A percentile compares a stretch with the other conserved stretches of the same genome.
Conservation (phyloP, 2,888 invertebrate species). For the Leptinotarsa juncta region DNA sequence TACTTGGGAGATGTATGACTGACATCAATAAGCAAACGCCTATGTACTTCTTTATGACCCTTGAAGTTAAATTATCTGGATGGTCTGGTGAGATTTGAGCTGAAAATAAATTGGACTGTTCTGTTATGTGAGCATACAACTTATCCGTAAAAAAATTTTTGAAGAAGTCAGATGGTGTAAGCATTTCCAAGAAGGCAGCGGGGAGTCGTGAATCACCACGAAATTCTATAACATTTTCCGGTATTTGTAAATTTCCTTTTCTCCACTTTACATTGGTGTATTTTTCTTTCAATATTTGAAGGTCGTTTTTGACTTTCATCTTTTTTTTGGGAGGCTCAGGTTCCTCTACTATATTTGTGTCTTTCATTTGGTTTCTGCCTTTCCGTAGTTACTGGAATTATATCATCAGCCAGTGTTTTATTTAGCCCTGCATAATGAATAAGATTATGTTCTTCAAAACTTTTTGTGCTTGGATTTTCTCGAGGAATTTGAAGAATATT, state of each 20-base stretch:
- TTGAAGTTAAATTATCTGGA: constrained; percentile 21
- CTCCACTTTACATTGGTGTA: too few relatives aligned
- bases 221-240: too few relatives aligned
- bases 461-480: constrained; percentile 10
- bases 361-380: constrained; percentile 19
- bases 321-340: constrained; percentile 23
- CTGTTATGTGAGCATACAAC: not conserved
- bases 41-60: constrained; percentile 25
- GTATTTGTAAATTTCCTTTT: too few relatives aligned
- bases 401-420: constrained; percentile 18
- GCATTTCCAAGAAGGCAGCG: constrained; percentile 15
- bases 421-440: constrained; percentile 9
- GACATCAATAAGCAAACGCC: constrained; percentile 29
- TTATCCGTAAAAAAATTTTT: not conserved
- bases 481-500: constrained; percentile 12
- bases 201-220: too few relatives aligned
- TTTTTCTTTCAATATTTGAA: not conserved
- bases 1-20: constrained; percentile 29
- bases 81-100: constrained; percentile 5
- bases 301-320: too few relatives aligned
- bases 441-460: not conserved
- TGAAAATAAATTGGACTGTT: not conserved
- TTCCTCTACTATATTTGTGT: constrained; percentile 16
- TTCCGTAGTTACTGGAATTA: too few relatives aligned
- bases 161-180: constrained; percentile 12